Evolutionary conservation across 2,113 vertebrate species (phyloP).

Genomic region (Chinchilla lanigera): DNA sequence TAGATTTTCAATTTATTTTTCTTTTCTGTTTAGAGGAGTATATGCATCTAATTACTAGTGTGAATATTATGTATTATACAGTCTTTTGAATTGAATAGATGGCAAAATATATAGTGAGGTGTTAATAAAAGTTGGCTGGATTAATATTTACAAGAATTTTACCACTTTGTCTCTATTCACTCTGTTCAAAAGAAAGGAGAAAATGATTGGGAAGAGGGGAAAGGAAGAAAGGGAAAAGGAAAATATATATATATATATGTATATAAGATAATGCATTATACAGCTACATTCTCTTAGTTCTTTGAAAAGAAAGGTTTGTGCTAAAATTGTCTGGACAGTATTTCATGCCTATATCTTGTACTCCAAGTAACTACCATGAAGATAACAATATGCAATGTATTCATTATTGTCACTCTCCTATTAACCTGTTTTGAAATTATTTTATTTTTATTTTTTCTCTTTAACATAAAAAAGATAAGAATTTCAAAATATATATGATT

Average conservation of each 20-base stretch:
- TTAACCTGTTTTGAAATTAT: not conserved
- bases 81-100: not conserved
- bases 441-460: no score
- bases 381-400: not conserved
- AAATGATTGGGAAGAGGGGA: no score
- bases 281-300: not conserved
- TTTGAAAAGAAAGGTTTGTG: not conserved
- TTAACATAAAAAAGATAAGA: not conserved
- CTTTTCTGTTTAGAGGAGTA: not conserved
- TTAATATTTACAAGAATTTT: not conserved
- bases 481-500: not conserved
- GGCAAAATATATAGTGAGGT: not conserved
- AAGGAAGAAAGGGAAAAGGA: no score
- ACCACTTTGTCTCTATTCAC: not conserved
- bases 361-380: not conserved
- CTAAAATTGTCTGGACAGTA: not conserved
- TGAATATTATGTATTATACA: not conserved
- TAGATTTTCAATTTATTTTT: not conserved
- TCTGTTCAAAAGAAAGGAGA: not conserved
- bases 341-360: not conserved
- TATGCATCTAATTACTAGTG: not conserved
- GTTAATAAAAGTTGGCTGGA: not conserved
- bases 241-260: no score
- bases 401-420: not conserved
- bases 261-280: not conserved